These are phyloP conservation scores for Phalacrocorax brasilianus DNA, from an alignment of 2,113 vertebrate genomes.

Conservation along the genomic window DNA sequence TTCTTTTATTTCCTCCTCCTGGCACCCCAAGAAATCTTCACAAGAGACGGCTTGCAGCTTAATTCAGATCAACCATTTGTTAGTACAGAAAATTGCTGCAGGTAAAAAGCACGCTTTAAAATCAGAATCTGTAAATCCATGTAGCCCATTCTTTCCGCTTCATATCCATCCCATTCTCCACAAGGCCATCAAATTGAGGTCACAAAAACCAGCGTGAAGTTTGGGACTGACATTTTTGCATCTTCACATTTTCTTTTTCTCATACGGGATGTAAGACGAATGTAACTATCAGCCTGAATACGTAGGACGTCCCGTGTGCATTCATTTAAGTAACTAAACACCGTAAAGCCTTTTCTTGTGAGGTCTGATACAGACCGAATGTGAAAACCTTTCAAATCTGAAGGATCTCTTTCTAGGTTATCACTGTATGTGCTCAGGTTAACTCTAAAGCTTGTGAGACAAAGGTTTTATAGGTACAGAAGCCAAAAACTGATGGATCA, in stretches of 20 bases:
- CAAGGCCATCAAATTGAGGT: neutral
- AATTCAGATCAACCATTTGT: neutral
- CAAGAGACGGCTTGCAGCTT: neutral
- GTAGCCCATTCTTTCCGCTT: neutral
- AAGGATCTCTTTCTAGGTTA: neutral
- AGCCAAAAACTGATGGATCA: neutral
- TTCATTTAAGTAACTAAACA: neutral
- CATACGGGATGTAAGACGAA: neutral
- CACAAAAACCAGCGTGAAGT: neutral
- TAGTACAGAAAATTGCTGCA: neutral
- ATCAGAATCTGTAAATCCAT: neutral
- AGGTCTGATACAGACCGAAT: neutral
- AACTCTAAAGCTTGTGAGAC: too few relatives aligned
- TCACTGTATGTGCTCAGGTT: neutral
- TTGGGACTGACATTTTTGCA: neutral
- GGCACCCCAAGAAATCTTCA: neutral
- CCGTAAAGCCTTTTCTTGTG: neutral
- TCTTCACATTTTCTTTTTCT: neutral
- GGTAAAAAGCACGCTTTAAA: neutral
- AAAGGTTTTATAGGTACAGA: neutral
- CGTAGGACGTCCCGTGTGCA: neutral
- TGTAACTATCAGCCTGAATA: neutral
- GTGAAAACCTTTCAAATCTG: neutral
- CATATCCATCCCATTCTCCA: accelerated
- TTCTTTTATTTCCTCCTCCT: neutral